Base-by-base conservation (phyloP, 2,113 vertebrate genomes). In the Felis chaus region DNA sequence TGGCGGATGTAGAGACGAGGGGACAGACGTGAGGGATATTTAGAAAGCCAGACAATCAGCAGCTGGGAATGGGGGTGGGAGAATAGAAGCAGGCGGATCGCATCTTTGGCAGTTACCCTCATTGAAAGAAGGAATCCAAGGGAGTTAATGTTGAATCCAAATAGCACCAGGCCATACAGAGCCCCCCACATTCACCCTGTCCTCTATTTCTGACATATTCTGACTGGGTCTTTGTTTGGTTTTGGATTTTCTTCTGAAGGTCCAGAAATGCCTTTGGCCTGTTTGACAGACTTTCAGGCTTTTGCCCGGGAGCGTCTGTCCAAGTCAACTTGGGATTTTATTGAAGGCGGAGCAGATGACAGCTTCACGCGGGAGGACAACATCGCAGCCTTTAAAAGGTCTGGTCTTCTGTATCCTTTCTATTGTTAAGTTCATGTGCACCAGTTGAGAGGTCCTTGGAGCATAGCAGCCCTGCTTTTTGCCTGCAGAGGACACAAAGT, bases 301-400 rank as follows among this genome's bases (percentile, higher is more conserved):
- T 99, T 99, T n/a, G 99, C 99, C 0, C 99, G 98, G 68, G 98
- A 99, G 86, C 99, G 99, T 96, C 99, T 99, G 66, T 99, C 99
- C 55, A 99, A 99, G 97, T 95, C 98, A 36, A 98, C 98, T 18
- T 99, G 99, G 99, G 99, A 99, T 88, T 99, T 99, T 97, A 99
- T 99, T 31, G 99, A 99, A 84, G 99, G 99, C 41, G 99, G 99
- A 94, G 99, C 99, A 4, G 99, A 99, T 0, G 99, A 99, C 4
- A 99, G 99, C 97, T 98, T 97, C 98, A 99, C 99, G 4, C 98
- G 98, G 79, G 99, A 99, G 6, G 99, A 99, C 94, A 99, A 99
- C 97, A 92, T 99, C 1, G 97, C 99, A 93, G 99, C 99, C 2
- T 99, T 99, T 97, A 99, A 99, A 98, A 99, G 99, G 99, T 99